Evolutionary conservation across 2,888 invertebrate species (phyloP).

Genomic region (Resseliella maxima): DNA sequence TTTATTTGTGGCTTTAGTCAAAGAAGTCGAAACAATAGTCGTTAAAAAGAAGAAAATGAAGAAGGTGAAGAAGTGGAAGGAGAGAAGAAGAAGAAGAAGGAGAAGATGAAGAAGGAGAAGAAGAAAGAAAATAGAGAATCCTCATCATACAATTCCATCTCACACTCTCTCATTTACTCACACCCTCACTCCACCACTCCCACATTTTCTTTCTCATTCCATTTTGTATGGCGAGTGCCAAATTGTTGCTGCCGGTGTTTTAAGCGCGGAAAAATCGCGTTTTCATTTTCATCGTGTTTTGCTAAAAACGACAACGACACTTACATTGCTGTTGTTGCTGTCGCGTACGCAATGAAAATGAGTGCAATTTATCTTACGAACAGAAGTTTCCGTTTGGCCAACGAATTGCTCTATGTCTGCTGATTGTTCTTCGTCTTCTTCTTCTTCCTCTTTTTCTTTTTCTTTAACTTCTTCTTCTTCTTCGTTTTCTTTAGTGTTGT

Average conservation of each 20-base stretch:
- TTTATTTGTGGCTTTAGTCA: conserved; percentile 15
- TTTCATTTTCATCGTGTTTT: conserved; percentile 1
- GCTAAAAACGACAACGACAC: neutral
- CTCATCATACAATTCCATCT: neutral
- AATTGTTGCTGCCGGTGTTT: neutral
- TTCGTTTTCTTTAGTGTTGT: no score
- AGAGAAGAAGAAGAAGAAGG: neutral
- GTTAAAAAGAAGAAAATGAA: neutral
- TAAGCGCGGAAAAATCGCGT: conserved; percentile 4
- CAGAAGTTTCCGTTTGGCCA: conserved; percentile 44
- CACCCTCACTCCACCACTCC: neutral
- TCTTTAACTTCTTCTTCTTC: neutral
- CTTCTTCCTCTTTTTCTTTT: neutral
- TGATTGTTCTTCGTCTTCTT: neutral
- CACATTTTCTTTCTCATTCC: no score
- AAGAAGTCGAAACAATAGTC: conserved; percentile 37
- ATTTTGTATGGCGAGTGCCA: neutral
- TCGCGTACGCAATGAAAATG: conserved; percentile 35
- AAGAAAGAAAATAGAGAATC: conserved; percentile 21
- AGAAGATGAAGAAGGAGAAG: neutral
- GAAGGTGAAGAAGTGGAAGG: no score
- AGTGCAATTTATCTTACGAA: conserved; percentile 39
- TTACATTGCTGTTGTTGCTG: neutral
- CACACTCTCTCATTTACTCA: neutral
- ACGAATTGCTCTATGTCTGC: conserved; percentile 35